A percentile compares a stretch with the other conserved stretches of the same genome.
These are phyloP conservation scores for Lepilemur septentrionalis DNA, from an alignment of 2,797 vertebrate species.

Conservation along the genomic window DNA sequence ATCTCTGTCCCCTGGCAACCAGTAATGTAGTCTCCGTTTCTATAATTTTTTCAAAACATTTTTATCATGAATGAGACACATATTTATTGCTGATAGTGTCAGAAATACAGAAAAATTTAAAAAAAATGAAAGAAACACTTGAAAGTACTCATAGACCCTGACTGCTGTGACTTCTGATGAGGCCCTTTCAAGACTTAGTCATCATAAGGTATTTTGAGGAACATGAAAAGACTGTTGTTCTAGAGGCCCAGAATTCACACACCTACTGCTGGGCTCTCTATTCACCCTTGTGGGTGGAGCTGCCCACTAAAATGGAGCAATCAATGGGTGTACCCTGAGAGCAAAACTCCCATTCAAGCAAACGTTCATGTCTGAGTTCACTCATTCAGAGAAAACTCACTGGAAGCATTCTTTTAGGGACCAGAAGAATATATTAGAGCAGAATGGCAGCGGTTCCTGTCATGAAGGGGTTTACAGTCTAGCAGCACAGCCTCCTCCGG, in stretches of 20 bases:
- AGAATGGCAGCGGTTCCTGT: background rate
- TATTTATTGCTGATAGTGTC: background rate
- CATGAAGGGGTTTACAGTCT: background rate
- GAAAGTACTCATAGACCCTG: background rate
- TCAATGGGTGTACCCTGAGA: background rate
- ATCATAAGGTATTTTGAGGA: background rate
- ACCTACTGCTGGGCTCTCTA: background rate
- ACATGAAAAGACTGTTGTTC: background rate
- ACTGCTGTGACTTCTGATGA: background rate
- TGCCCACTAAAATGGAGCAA: background rate
- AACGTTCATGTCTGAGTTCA: background rate
- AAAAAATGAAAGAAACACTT: background rate
- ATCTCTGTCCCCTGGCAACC: background rate
- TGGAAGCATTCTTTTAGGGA: background rate
- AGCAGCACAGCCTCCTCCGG: background rate
- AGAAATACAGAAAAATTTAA: background rate
- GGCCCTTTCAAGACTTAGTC: background rate
- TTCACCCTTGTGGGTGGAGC: background rate
- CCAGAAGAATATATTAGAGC: background rate
- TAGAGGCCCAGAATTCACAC: background rate
- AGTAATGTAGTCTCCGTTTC: background rate
- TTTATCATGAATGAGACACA: background rate
- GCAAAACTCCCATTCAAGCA: background rate
- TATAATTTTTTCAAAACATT: background rate
- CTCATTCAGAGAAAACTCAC: background rate